Conservation (phyloP, 2,113 vertebrate species). For the Notarius quadriscutis region DNA sequence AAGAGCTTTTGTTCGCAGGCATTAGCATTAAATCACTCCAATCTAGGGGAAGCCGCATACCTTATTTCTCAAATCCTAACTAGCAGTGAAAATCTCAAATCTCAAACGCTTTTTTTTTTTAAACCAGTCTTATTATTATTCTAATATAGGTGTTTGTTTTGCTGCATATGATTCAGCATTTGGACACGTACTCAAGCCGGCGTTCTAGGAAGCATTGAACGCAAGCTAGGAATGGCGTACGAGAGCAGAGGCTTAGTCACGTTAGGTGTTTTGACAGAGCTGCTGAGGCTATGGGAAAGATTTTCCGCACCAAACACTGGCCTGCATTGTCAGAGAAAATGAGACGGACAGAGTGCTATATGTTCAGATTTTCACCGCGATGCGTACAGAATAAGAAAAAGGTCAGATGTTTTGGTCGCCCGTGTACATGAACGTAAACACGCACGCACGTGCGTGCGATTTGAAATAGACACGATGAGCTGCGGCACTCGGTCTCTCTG, state of each 20-base stretch:
- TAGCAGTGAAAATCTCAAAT: slow-evolving; percentile 1
- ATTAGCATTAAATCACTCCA: slow-evolving; percentile 53
- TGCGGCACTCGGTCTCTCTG: not conserved
- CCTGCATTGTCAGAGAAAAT: slow-evolving; percentile 39
- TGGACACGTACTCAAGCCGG: slow-evolving; percentile 35
- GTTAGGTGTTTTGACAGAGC: slow-evolving; percentile 55
- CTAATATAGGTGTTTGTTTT: slow-evolving; percentile 5
- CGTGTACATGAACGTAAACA: no score
- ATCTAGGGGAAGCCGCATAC: slow-evolving; percentile 34
- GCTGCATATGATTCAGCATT: slow-evolving; percentile 21
- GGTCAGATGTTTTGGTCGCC: slow-evolving; percentile 20
- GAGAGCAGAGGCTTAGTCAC: slow-evolving; percentile 55
- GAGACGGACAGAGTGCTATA: slow-evolving; percentile 33
- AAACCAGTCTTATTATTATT: not conserved
- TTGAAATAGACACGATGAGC: slow-evolving; percentile 19
- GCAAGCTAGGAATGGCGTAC: slow-evolving; percentile 42
- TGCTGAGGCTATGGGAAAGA: slow-evolving; percentile 50
- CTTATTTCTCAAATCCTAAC: slow-evolving; percentile 34
- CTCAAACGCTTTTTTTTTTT: not conserved
- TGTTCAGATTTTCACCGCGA: slow-evolving; percentile 44
- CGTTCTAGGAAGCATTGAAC: slow-evolving; percentile 25
- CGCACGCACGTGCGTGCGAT: no score
- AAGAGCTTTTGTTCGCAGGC: slow-evolving; percentile 49
- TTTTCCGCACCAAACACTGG: slow-evolving; percentile 53
- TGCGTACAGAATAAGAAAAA: slow-evolving; percentile 35